These are phyloP conservation scores for Dasyornis broadbenti DNA, from an alignment of 2,113 vertebrate genomes.

Conservation along the genomic window DNA sequence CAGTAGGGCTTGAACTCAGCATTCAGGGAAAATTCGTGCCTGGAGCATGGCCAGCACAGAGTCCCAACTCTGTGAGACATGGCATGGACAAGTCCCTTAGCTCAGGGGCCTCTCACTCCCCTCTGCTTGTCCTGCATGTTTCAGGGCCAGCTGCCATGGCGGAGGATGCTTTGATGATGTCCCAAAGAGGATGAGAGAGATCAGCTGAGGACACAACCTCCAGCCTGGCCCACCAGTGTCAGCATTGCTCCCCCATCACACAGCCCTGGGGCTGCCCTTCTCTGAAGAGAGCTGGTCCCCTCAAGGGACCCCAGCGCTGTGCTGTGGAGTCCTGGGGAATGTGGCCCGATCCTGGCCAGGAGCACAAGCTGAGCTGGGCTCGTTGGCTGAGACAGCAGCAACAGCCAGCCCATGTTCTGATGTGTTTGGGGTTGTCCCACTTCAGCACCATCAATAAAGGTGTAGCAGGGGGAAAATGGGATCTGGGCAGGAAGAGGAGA, in stretches of 20 bases:
- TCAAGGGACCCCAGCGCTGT: not conserved
- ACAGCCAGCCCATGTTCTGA: not conserved
- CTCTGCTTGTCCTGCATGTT: not conserved
- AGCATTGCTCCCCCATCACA: not conserved
- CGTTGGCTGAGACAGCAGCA: not conserved
- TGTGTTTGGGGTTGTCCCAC: not conserved
- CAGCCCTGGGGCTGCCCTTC: not conserved
- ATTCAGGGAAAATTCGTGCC: not conserved
- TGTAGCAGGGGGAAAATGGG: not conserved
- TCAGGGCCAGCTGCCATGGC: not conserved
- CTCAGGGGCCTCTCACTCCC: not conserved
- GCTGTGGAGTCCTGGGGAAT: not conserved
- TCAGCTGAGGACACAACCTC: not conserved
- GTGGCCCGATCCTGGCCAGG: not conserved
- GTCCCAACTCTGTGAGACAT: not conserved
- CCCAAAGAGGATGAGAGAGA: not conserved
- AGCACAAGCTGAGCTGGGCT: accelerated
- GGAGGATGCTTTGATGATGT: not conserved
- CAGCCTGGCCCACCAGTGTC: not conserved
- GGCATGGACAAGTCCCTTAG: not conserved
- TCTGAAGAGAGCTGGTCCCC: not conserved
- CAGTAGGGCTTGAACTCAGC: not conserved
- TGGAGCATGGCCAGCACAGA: not conserved
- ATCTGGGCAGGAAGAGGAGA: not conserved
- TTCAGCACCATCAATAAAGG: not conserved